phyloP scores from a whole-genome alignment of 2,888 invertebrate genomes.

The Drosophila fulvimacula region DNA sequence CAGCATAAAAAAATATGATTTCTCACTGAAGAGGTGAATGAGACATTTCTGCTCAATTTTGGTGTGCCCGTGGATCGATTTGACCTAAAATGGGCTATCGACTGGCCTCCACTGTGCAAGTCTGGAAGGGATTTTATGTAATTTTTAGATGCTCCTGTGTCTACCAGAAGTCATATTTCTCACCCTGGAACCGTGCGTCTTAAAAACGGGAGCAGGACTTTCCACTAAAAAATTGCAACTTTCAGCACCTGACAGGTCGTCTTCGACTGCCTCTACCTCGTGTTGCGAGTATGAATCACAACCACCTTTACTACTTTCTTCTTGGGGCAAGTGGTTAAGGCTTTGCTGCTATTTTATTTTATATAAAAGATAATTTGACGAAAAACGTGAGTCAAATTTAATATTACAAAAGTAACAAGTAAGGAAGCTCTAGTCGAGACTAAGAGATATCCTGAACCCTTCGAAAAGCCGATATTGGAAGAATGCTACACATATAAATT shows the following conservation, averaged over 20 bases:
- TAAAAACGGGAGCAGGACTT: neutral
- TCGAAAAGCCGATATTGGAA: too few relatives aligned
- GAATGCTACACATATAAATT: too few relatives aligned
- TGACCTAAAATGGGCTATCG: neutral
- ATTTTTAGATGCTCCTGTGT: neutral
- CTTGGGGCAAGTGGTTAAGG: neutral
- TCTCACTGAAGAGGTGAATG: neutral
- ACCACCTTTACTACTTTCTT: neutral
- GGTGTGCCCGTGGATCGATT: neutral
- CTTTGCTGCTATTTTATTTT: too few relatives aligned
- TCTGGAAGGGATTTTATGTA: neutral
- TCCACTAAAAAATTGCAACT: neutral
- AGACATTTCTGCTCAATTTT: neutral
- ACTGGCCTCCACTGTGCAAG: neutral
- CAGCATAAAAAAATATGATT: neutral
- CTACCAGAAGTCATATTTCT: neutral
- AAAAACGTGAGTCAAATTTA: too few relatives aligned
- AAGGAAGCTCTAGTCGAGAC: too few relatives aligned
- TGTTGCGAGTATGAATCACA: neutral
- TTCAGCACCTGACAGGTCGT: neutral
- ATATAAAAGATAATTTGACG: too few relatives aligned
- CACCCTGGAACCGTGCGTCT: neutral
- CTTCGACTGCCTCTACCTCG: neutral
- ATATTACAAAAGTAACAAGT: too few relatives aligned
- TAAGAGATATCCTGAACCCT: too few relatives aligned